Evolutionary conservation across 2,113 vertebrate species (phyloP).

Genomic region (Silurus asotus): DNA sequence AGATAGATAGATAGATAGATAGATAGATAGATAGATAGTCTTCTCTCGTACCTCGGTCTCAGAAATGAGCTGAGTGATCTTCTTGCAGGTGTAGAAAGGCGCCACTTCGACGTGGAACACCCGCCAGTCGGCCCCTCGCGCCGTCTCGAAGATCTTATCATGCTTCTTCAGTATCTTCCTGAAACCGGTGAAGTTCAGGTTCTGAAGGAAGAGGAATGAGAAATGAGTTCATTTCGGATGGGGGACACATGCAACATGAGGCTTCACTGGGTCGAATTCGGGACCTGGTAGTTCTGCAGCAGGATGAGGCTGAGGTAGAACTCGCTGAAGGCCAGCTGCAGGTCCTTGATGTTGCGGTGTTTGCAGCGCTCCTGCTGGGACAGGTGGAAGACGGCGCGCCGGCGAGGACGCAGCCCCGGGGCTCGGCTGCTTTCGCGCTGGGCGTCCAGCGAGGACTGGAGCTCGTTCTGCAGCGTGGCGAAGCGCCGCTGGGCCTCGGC

Average conservation of each 20-base stretch:
- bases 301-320: slow-evolving; percentile 99
- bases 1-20: too few relatives aligned
- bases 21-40: too few relatives aligned
- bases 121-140: slow-evolving; percentile 92
- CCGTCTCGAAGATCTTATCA: slow-evolving; percentile 98
- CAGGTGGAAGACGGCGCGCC: slow-evolving; percentile 91
- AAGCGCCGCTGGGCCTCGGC: slow-evolving; percentile 95
- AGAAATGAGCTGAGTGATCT: slow-evolving; percentile 97
- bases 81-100: slow-evolving; percentile 98
- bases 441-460: slow-evolving; percentile 92
- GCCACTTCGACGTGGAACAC: slow-evolving; percentile 96
- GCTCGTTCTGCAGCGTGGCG: slow-evolving; percentile 92
- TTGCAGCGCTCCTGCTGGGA: slow-evolving; percentile 95
- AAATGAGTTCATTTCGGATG: too few relatives aligned
- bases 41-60: slow-evolving; percentile 88
- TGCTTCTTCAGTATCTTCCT: slow-evolving; percentile 99
- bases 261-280: too few relatives aligned
- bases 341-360: slow-evolving; percentile 93
- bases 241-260: too few relatives aligned
- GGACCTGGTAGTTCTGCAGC: slow-evolving; percentile 98
- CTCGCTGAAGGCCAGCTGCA: slow-evolving; percentile 98
- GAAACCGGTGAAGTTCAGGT: slow-evolving; percentile 98
- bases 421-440: slow-evolving; percentile 85
- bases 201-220: slow-evolving; percentile 70
- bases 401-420: slow-evolving; percentile 78